Evolutionary conservation across 2,113 vertebrate species (phyloP), one percentile per base, ranked within the genome.

Genomic region (Carettochelys insculpta): DNA sequence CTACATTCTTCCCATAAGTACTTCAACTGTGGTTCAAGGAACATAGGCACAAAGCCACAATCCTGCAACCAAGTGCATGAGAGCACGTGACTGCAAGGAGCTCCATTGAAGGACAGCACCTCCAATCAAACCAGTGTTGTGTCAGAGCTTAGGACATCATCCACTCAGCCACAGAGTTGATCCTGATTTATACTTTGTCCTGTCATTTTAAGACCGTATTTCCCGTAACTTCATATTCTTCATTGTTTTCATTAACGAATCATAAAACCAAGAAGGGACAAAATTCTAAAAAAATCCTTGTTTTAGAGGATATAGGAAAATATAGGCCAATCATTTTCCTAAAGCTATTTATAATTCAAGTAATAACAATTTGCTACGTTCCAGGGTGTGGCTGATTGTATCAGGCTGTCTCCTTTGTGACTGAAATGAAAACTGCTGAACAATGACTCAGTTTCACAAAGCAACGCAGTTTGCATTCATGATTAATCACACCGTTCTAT

Each of bases 401-500:
- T 88, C 89, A 87, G 86, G 1, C 45, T 93, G 76, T 45, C 38
- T 91, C 76, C 87, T 80, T 68, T 86, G 90, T 19, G 81, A 92
- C 90, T 34, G 88, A 93, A 88, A 86, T 73, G 78, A 86, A 56
- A 95, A 86, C 80, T n/a, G 25, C 47, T 90, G 88, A 92, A 43
- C 61, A 93, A 71, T 0, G 3, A 56, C 81, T 95, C 25, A 5
- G 82, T 75, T 38, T 51, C 84, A 92, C 48, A 85, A 83, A 95
- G 65, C 79, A 92, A 90, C 86, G n/a, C 14, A 80, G 86, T 86
- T 92, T 73, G 77, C 75, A 90, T 56, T 34, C 31, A 6, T 7
- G 43, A 3, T 77, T 75, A 52, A 80, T 54, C 54, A 54, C 73
- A 78, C 81, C 91, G 53, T 80, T 94, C 88, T 6, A 1, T 54